Evolutionary conservation across 2,888 invertebrate species (phyloP), one percentile per base, ranked within the genome.

Genomic region (Mystacides longicornis): DNA sequence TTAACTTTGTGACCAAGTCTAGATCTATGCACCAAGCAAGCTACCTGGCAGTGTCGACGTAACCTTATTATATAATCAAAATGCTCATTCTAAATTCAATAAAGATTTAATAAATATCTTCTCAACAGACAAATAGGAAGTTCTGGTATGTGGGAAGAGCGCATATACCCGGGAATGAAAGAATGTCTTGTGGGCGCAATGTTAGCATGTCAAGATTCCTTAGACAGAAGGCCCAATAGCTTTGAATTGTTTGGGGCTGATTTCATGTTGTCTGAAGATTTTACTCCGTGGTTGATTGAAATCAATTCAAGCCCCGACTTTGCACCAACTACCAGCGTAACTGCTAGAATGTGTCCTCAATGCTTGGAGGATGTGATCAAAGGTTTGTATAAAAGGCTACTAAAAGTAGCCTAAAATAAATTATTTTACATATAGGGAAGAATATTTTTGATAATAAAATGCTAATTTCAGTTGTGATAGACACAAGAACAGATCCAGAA

Each of bases 191-290:
- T 82, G 23, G 93, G 92, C 56, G 85, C 93, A 1, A 83, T 94
- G 77, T 71, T 94, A 54, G 89, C 93, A 0, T 89, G 91, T 57
- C 94, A 95, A 67, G 87, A 90, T 51, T 80, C 84, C 9, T 89
- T 91, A 87, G 89, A 89, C 65, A 79, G 88, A 42, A 72, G 86
- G 51, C 76, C 74, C 65, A 91, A 92, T 64, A 92, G 93, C 52
- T 96, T 93, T 72, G 94, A 95, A 71, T 72, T 96, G 20, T 96
- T 93, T 65, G 96, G 96, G 16, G 95, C 95, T 0, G 96, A 96
- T 71, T 96, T 96, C 67, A 93, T 96, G 89, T 74, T 96, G 56
- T 87, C 89, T 47, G 89, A 93, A 55, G 87, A 89, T 65, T 88
- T 86, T 64, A 83, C 85, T 23, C 93, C 94, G 0, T 95, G 94